Evolutionary conservation across 2,797 vertebrate species (phyloP).

Genomic region (Poecilia picta): DNA sequence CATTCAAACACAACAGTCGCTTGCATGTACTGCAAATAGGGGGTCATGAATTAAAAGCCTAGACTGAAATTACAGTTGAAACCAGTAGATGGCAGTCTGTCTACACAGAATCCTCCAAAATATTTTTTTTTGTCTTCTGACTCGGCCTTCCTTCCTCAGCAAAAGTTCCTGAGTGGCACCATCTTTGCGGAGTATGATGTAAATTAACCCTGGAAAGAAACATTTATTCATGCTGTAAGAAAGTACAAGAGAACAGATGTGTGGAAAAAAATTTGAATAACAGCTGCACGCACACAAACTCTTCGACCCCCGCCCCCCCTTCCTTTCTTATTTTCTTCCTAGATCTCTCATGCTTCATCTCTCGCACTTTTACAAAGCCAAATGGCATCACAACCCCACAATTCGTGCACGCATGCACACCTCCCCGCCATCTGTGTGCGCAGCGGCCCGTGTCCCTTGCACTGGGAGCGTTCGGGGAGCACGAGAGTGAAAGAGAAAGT

Average conservation of each 20-base stretch:
- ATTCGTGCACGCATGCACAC: conserved; percentile 40
- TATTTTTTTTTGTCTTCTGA: conserved; percentile 23
- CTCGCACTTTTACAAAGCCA: conserved; percentile 57
- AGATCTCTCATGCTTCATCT: conserved; percentile 47
- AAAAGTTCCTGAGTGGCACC: conserved; percentile 40
- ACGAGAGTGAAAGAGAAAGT: conserved; percentile 65
- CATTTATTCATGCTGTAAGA: conserved; percentile 51
- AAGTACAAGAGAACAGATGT: conserved; percentile 37
- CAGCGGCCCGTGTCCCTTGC: conserved; percentile 74
- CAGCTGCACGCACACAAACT: conserved; percentile 24
- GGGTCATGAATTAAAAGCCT: not conserved
- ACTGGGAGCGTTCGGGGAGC: conserved; percentile 72
- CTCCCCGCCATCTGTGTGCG: conserved; percentile 76
- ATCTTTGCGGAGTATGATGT: conserved; percentile 37
- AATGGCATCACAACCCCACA: conserved; percentile 66
- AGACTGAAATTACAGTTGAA: conserved; percentile 30
- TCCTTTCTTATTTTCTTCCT: conserved; percentile 32
- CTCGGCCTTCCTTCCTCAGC: conserved; percentile 50
- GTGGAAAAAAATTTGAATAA: conserved; percentile 25
- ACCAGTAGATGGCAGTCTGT: conserved; percentile 80
- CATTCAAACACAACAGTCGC: not conserved
- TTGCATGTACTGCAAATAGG: not conserved
- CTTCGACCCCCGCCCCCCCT: conserved; percentile 5
- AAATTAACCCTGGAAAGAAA: conserved; percentile 58
- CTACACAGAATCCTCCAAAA: conserved; percentile 37